Evolutionary conservation across 2,888 invertebrate species (phyloP), one percentile per base, ranked within the genome.

Genomic region (Hedya salicella): DNA sequence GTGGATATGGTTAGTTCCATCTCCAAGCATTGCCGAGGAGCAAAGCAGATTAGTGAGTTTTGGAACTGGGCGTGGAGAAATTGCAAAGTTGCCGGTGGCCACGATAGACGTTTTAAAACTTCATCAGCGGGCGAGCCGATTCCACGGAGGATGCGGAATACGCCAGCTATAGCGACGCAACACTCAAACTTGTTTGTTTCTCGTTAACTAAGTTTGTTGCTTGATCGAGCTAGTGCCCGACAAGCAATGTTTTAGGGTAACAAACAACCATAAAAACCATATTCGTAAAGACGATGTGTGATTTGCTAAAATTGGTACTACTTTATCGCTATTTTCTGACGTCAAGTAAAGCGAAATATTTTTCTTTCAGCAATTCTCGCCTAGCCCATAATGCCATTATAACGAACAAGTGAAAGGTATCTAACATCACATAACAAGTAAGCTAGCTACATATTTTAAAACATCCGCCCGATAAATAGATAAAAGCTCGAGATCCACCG

Each of bases 41-140:
- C 39, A 50, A 40, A 63, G 63, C 67, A 70, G 66, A 71, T 67
- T 70, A 70, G 71, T 61, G 63, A 64, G 74, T 74, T 77, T 75
- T 76, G 78, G 76, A 78, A 82, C 82, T 70, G 68, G 71, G 68
- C 64, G 6, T 14, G 72, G 70, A 72, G 71, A 77, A 76, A 81
- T 79, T 77, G 78, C 72, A 52, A 84, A 84, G 81, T 86, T 84
- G 65, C 61, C 54, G 40, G 46, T 54, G 44, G 64, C 65, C 67
- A 64, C 73, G 65, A 73, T 74, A 73, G 75, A 75, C 75, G 79
- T 80, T 86, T 82, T 79, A 84, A 80, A 87, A 87, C 81, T 85
- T 85, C 70, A 46, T 25, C 46, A 62, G 32, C 16, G 36, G 17
- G 0, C 16, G 14, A 44, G 19, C 25, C 21, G 53, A 21, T 32